Base-by-base conservation (phyloP, 2,888 invertebrate genomes). In the Clivina fossor region DNA sequence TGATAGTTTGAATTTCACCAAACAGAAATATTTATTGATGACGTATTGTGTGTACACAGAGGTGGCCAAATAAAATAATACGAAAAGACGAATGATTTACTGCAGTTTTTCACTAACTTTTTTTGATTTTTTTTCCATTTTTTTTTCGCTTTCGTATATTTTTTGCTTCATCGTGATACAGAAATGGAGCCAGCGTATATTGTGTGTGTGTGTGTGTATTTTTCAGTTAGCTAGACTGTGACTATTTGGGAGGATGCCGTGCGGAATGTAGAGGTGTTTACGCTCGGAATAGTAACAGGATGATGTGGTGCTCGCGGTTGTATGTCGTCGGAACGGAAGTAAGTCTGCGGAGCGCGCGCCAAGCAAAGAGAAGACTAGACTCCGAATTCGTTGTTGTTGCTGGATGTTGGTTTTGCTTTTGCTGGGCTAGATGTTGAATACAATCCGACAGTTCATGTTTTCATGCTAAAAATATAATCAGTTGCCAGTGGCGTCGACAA, bases 311-410 rank as follows among this genome's bases (percentile, higher is more conserved):
- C 9, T 28, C 26, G 28, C 53, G 51, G 43, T 26, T 44, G 24
- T 54, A 35, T 54, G 63, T 63, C 65, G 64, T 63, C 63, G 61
- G 58, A 64, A 61, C 64, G 65, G 64, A 66, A 65, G 63, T 62
- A 58, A 58, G 63, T 61, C 61, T 61, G 56, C n/a, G n/a, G n/a
- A n/a, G n/a, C n/a, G n/a, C 60, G 61, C 60, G 63, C 62, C 61
- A 63, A 61, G 60, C 61, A 62, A 65, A 63, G 60, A 61, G 61
- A 64, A 57, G 61, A 62, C 37, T 33, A 30, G 40, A 33, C 53
- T 44, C 49, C n/a, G n/a, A n/a, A n/a, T n/a, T n/a, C n/a, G n/a
- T n/a, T n/a, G n/a, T n/a, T n/a, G n/a, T n/a, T n/a, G n/a, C n/a
- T n/a, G n/a, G n/a, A n/a, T n/a, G n/a, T n/a, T n/a, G n/a, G n/a